These are phyloP conservation scores for Lepidurus arcticus DNA, from an alignment of 1,140 invertebrate species.

Conservation along the genomic window DNA sequence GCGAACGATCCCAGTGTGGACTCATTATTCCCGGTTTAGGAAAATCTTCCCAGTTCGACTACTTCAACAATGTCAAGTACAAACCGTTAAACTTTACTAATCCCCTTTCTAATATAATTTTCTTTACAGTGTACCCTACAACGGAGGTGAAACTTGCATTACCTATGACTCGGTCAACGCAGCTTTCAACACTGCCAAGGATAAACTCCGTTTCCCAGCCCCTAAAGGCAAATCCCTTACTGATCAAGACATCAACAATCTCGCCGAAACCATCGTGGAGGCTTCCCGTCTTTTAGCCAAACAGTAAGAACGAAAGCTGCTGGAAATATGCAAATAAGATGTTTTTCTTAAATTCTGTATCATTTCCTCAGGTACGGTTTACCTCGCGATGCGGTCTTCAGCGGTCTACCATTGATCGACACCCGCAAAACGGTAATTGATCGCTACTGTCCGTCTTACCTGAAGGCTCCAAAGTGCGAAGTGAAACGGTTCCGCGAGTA, in stretches of 20 bases:
- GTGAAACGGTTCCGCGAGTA: slow-evolving; percentile 45
- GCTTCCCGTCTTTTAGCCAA: slow-evolving; percentile 30
- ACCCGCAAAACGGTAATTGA: slow-evolving; percentile 45
- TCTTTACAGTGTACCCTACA: background rate
- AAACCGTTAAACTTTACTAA: background rate
- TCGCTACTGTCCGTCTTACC: slow-evolving; percentile 45
- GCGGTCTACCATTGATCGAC: slow-evolving; percentile 45
- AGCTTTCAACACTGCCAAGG: slow-evolving; percentile 30
- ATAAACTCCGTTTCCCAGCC: slow-evolving; percentile 23
- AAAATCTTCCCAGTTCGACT: slow-evolving; percentile 38
- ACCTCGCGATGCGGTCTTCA: slow-evolving; percentile 42
- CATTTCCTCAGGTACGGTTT: slow-evolving; percentile 41
- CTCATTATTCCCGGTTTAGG: slow-evolving; percentile 41
- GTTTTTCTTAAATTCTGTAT: no score
- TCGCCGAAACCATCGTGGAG: slow-evolving; percentile 33
- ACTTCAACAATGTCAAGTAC: slow-evolving; percentile 23
- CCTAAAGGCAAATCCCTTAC: slow-evolving; percentile 30
- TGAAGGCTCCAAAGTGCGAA: slow-evolving; percentile 44
- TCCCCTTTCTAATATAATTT: background rate
- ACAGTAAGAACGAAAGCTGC: slow-evolving; percentile 25
- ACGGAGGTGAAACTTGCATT: slow-evolving; percentile 31
- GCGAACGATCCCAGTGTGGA: slow-evolving; percentile 37
- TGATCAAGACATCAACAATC: slow-evolving; percentile 33
- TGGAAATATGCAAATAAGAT: no score
- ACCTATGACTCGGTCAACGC: slow-evolving; percentile 34